Conservation (phyloP, 1,140 invertebrate genomes). For the Drosophila rhopaloa region DNA sequence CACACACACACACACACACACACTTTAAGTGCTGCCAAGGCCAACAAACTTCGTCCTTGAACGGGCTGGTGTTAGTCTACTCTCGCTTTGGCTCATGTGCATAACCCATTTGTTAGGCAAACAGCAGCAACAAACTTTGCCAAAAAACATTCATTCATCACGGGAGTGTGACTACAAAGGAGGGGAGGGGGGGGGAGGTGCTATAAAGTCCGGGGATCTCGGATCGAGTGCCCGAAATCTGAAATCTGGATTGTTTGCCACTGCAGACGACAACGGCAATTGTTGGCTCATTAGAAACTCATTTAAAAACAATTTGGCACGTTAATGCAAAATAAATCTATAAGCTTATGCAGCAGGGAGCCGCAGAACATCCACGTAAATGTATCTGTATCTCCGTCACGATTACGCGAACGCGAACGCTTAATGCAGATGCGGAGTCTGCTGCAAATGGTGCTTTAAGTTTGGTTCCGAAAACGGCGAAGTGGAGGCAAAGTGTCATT, state of each 20-base stretch:
- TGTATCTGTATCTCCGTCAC: constrained; percentile 22
- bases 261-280: constrained; percentile 61
- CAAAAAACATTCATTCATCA: constrained; percentile 70
- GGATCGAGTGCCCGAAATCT: constrained; percentile 44
- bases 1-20: constrained; percentile 2
- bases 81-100: constrained; percentile 33
- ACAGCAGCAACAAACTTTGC: constrained; percentile 43
- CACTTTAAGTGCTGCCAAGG: constrained; percentile 45
- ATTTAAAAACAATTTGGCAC: constrained; percentile 83
- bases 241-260: constrained; percentile 43
- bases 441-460: constrained; percentile 71
- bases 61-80: constrained; percentile 22
- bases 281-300: constrained; percentile 83
- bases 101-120: constrained; percentile 61
- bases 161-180: background rate
- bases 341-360: constrained; percentile 68
- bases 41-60: constrained; percentile 79
- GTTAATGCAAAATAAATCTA: constrained; percentile 83
- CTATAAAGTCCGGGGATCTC: background rate
- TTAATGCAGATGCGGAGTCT: constrained; percentile 68
- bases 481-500: constrained; percentile 63
- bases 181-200: too few relatives aligned
- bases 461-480: constrained; percentile 12
- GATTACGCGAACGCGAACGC: constrained; percentile 51
- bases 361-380: constrained; percentile 11